Percentiles rank a stretch among this genome's conserved stretches.
Evolutionary conservation across 2,113 vertebrate genomes (phyloP).

Genomic region (Rhinopomastus cyanomelas): DNA sequence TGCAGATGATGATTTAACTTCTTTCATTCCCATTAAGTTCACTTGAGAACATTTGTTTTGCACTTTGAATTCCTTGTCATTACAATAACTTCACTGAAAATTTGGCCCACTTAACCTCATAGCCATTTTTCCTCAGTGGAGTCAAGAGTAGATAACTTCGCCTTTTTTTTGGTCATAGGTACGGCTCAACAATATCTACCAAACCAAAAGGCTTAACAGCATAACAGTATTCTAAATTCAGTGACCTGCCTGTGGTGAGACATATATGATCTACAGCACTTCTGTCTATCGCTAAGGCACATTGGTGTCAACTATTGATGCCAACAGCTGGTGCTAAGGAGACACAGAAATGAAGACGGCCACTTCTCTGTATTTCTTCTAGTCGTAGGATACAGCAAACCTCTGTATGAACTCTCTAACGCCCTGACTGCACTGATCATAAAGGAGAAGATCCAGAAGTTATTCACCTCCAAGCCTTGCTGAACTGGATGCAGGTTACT

Average conservation of each 20-base stretch:
- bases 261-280: background rate
- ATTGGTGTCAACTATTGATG: background rate
- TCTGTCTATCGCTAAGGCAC: background rate
- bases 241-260: background rate
- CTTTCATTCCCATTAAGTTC: background rate
- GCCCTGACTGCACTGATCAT: background rate
- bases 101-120: background rate
- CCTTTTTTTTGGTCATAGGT: constrained; percentile 29
- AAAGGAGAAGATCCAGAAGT: background rate
- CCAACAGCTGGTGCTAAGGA: too few species aligned
- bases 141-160: constrained; percentile 28
- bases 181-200: constrained; percentile 14
- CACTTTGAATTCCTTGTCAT: background rate
- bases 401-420: background rate
- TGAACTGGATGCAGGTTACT: background rate
- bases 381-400: background rate
- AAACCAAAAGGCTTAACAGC: background rate
- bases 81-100: constrained; percentile 6
- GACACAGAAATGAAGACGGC: background rate
- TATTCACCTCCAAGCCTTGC: background rate
- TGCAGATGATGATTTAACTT: background rate
- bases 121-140: background rate
- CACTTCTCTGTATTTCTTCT: background rate
- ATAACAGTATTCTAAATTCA: constrained; percentile 20
- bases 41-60: background rate